Evolutionary conservation across 2,113 vertebrate species (phyloP), one percentile per base, ranked within the genome.

Genomic region (Egretta garzetta): DNA sequence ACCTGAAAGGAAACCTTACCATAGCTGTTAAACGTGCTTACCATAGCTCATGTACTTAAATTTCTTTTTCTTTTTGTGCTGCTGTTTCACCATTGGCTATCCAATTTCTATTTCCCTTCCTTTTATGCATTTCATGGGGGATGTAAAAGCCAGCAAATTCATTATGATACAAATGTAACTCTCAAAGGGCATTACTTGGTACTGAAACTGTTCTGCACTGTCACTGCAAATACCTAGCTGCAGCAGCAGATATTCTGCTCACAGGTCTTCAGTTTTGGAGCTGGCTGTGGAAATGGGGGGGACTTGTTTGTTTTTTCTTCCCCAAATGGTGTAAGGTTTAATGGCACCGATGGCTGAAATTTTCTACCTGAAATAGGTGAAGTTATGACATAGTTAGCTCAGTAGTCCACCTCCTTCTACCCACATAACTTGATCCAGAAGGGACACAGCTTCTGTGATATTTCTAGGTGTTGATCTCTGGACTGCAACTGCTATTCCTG

Each of bases 1-100:
- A 50, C 41, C 77, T n/a, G 2, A 85, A 85, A 30, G 33, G 32
- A 90, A 59, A 45, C 24, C 33, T 80, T 80, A 14, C 41, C 66
- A 0, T 22, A 63, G 55, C 53, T 90, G n/a, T 82, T 80, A 45
- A 63, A 52, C 19, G 5, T 58, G 37, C 32, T 92, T 73, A 62
- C 9, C 0, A 0, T 68, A 56, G 59, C 33, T 63, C 0, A 0
- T 56, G 33, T 62, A 10, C 35, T 91, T 82, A 27, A 58, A 66
- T 80, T 75, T 45, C 3, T 49, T 39, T 56, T 43, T 71, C 24
- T 59, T 84, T 24, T 49, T 85, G 56, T 90, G 59, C 19, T 60
- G 35, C 45, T 80, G 24, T 82, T 74, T 86, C n/a, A 64, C 37
- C 10, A 12, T 23, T 86, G 59, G 26, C 32, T 94, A 30, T 91